Conservation (phyloP, 1,140 invertebrate species). For the Nebria ingens region DNA sequence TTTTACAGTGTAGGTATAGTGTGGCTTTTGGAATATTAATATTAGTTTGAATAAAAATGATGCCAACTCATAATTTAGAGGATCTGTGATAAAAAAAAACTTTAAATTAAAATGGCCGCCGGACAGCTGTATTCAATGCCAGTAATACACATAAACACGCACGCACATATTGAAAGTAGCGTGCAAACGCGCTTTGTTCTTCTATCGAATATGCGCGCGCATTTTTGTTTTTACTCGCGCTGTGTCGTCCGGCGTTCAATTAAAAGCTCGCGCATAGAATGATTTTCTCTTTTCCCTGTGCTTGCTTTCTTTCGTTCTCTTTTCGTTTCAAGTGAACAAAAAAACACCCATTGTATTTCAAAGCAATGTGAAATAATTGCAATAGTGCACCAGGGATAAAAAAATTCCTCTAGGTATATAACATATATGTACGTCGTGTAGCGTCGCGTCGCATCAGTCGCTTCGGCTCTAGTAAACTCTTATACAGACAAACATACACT, state of each 20-base stretch:
- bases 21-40: no score
- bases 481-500: no score
- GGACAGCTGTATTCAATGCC: no score
- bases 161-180: not conserved
- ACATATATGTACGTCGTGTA: no score
- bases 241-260: not conserved
- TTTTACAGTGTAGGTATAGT: no score
- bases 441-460: no score
- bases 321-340: not conserved
- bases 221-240: not conserved
- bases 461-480: no score
- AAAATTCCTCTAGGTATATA: not conserved
- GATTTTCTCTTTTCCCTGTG: not conserved
- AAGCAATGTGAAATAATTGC: slow-evolving; percentile 7
- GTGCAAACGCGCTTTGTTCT: slow-evolving; percentile 1
- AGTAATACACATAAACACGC: no score
- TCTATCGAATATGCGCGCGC: not conserved
- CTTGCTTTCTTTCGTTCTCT: not conserved
- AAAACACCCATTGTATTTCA: not conserved
- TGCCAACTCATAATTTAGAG: no score
- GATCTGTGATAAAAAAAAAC: no score
- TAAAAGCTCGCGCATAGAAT: slow-evolving; percentile 2
- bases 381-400: not conserved
- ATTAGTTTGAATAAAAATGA: no score
- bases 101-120: no score